Base-by-base conservation (phyloP, 2,113 vertebrate genomes). In the Cyanoderma ruficeps region DNA sequence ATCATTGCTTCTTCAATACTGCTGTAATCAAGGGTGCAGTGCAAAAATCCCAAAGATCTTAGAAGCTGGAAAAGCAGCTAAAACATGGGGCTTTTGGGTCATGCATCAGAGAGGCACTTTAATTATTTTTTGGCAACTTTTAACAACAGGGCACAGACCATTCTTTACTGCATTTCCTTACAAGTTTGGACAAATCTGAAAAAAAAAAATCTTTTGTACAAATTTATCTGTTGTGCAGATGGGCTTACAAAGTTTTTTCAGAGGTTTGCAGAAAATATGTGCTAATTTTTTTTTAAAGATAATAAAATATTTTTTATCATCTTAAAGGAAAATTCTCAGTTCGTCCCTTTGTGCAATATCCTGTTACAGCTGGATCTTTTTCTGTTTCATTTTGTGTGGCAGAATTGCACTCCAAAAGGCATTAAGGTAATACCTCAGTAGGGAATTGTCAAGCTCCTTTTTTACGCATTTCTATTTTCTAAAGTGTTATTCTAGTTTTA, bases 361-460 rank as follows among this genome's bases (percentile, higher is more conserved):
- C 39, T 49, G 15, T 49, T 82, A 53, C 71, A 70, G n/a, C 2
- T 42, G 75, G 31, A 39, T 65, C 70, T 78, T 78, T 42, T 5
- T 11, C 28, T 31, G 10, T 41, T 82, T 61, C 56, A 65, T 76
- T 91, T 67, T 52, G 31, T 47, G 71, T 50, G 69, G 37, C 52
- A 89, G 59, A 85, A 78, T 23, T 75, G 61, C 37, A 70, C 50
- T 84, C 6, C 37, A 42, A 15, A 35, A 89, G 52, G 67, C 59
- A 88, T 80, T 65, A 88, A 90, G 74, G 42, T 22, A 65, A 94
- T 83, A 86, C 50, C 59, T 72, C 69, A 89, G 57, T 19, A 81
- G 69, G 78, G 85, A 94, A 81, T 93, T 89, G 89, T 70, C 57
- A 77, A 68, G 75, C 65, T 84, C 67, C 76, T 80, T 50, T 59